Evolutionary conservation across 2,797 vertebrate genomes (phyloP).

Genomic region (Scyliorhinus canicula): DNA sequence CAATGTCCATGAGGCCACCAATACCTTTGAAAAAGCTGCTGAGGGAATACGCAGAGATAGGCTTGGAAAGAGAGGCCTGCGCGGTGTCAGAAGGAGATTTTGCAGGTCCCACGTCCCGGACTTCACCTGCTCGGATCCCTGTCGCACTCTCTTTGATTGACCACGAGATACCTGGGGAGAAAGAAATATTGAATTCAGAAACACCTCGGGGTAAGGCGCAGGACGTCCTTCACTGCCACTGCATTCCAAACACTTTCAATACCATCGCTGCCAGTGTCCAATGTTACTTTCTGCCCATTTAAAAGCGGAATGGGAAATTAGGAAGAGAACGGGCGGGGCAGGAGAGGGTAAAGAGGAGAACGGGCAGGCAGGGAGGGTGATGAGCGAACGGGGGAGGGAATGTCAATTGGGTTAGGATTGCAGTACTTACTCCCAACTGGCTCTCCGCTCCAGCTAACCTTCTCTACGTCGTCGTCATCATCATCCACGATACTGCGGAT

Average conservation of each 20-base stretch:
- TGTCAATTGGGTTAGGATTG: not conserved
- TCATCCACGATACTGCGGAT: constrained; percentile 70
- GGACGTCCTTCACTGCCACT: not conserved
- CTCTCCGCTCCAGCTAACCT: constrained; percentile 89
- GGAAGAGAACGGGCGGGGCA: too few relatives aligned
- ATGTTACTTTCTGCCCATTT: not conserved
- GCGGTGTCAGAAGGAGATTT: constrained; percentile 44
- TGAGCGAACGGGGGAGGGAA: too few relatives aligned
- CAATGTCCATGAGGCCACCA: not conserved
- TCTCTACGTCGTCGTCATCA: constrained; percentile 75
- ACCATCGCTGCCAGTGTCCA: not conserved
- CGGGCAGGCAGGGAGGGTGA: not conserved
- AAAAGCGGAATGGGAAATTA: not conserved
- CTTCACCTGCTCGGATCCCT: constrained; percentile 57
- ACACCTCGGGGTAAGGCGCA: too few relatives aligned
- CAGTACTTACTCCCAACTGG: constrained; percentile 81
- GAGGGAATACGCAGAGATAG: constrained; percentile 74
- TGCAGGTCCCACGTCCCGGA: constrained; percentile 56
- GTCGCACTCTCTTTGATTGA: constrained; percentile 84
- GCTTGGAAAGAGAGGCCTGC: constrained; percentile 53
- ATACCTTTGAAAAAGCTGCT: constrained; percentile 89
- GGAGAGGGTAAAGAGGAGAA: not conserved
- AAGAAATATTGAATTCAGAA: not conserved
- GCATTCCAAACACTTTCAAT: not conserved
- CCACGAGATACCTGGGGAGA: constrained; percentile 82